A percentile compares a stretch with the other conserved stretches of the same genome.
These are phyloP conservation scores for Erythrolamprus reginae DNA, from an alignment of 2,113 vertebrate genomes.

Conservation along the genomic window DNA sequence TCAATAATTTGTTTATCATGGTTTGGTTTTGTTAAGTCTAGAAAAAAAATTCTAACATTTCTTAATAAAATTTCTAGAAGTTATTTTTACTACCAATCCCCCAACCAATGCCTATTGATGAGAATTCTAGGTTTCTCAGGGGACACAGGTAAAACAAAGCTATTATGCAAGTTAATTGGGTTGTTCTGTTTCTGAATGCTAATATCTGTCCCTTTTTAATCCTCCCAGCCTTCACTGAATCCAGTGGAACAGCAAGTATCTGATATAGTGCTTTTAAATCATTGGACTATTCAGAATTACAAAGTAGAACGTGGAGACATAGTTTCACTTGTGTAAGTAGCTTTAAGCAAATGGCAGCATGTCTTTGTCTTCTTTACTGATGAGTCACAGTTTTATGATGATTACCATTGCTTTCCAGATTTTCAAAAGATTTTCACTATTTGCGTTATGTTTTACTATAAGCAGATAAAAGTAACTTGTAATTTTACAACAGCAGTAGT, in stretches of 20 bases:
- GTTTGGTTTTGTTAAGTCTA: background rate
- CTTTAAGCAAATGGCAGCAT: conserved; percentile 2
- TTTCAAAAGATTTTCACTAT: conserved; percentile 15
- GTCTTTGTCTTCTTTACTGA: background rate
- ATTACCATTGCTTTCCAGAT: conserved; percentile 15
- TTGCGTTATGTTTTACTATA: background rate
- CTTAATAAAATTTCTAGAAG: background rate
- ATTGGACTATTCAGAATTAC: conserved; percentile 77
- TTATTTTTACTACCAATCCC: background rate
- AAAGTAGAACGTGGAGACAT: conserved; percentile 76
- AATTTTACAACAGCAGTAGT: background rate
- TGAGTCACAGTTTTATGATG: background rate
- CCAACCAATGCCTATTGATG: background rate
- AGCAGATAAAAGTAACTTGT: background rate
- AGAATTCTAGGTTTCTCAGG: background rate
- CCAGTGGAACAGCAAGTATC: conserved; percentile 63
- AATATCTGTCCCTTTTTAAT: background rate
- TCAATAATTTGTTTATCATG: background rate
- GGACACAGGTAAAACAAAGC: background rate
- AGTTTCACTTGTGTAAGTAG: conserved; percentile 79
- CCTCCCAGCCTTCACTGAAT: conserved; percentile 75
- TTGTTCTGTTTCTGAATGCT: background rate
- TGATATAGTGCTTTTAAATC: conserved; percentile 77
- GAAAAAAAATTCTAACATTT: background rate
- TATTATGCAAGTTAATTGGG: background rate